Evolutionary conservation across 2,797 vertebrate species (phyloP).

Genomic region (Notamacropus eugenii): DNA sequence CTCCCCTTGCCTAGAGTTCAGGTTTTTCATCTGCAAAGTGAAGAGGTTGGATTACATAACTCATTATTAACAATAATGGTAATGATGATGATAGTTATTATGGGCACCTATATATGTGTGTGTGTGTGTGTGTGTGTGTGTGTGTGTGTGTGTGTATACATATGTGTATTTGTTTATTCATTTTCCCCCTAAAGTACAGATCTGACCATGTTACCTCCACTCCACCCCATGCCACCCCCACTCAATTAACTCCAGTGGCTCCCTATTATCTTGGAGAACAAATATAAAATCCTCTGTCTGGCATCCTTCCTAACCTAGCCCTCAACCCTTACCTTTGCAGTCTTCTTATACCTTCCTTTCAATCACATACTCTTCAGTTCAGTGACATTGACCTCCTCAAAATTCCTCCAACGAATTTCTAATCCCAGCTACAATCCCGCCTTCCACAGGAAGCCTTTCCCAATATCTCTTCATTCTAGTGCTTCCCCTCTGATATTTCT

Average conservation of each 20-base stretch:
- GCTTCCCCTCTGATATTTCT: background rate
- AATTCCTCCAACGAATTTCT: background rate
- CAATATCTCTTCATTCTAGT: background rate
- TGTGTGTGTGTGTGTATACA: too few species aligned
- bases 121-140: accelerated
- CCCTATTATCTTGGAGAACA: background rate
- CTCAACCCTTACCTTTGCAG: background rate
- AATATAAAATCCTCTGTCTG: background rate
- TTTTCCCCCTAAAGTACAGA: background rate
- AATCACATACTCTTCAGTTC: background rate
- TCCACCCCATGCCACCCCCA: background rate
- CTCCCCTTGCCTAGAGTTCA: too few species aligned
- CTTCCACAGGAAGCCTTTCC: background rate
- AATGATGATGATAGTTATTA: background rate
- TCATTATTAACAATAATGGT: background rate
- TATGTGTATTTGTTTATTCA: background rate
- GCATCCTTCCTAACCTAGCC: background rate
- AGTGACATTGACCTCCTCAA: background rate
- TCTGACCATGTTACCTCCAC: background rate
- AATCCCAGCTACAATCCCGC: background rate
- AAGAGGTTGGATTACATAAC: background rate
- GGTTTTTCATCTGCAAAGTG: background rate
- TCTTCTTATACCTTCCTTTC: background rate
- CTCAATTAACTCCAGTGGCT: background rate
- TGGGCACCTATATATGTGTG: background rate